These are phyloP conservation scores for Mobula birostris DNA, from an alignment of 2,113 vertebrate genomes.

Conservation along the genomic window DNA sequence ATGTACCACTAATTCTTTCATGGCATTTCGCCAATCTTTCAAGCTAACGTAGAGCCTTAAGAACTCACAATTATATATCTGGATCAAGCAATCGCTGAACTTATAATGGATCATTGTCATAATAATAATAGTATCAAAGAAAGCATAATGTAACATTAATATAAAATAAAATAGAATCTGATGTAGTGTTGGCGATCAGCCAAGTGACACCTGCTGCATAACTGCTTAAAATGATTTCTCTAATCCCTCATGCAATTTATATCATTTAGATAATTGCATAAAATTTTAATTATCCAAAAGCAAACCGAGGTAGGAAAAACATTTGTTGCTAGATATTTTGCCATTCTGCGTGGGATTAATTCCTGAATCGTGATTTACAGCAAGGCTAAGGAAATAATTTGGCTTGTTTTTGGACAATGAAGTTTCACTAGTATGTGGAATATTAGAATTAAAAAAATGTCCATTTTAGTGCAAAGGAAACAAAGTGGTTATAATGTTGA, in stretches of 20 bases:
- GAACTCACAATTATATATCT: background rate
- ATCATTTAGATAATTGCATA: background rate
- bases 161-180: background rate
- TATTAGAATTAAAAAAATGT: no score
- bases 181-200: background rate
- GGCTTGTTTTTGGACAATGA: background rate
- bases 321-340: background rate
- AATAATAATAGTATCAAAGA: background rate
- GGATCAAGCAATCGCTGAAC: background rate
- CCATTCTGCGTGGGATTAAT: background rate
- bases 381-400: background rate
- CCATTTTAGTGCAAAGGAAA: no score
- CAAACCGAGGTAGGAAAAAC: background rate
- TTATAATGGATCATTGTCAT: background rate
- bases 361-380: background rate
- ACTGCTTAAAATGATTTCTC: background rate
- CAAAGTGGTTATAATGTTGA: no score
- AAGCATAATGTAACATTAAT: background rate
- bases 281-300: background rate
- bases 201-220: background rate
- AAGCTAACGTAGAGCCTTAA: background rate
- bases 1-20: background rate
- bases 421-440: background rate
- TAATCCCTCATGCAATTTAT: background rate
- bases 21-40: background rate